A percentile compares a stretch with the other conserved stretches of the same genome.
These are phyloP conservation scores for Numida meleagris DNA, from an alignment of 2,113 vertebrate genomes.

Conservation along the genomic window DNA sequence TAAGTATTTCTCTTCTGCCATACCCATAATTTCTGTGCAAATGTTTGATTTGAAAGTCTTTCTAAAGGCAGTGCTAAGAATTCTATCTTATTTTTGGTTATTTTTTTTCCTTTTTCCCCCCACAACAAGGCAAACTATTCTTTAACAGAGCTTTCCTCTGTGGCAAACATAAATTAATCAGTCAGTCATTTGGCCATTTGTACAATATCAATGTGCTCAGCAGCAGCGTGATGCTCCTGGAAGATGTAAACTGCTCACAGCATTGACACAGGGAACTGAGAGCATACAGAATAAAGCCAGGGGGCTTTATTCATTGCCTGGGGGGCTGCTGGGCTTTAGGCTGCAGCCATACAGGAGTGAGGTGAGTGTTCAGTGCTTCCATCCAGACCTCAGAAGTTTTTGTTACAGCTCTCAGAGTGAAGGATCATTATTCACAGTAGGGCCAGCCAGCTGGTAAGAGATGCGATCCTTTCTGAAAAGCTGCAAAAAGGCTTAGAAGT, in stretches of 20 bases:
- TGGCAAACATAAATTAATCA: background rate
- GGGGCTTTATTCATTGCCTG: background rate
- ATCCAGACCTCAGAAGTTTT: conserved; percentile 16
- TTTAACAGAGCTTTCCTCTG: background rate
- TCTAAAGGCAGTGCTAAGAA: background rate
- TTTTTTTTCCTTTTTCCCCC: background rate
- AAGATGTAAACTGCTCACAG: conserved; percentile 32
- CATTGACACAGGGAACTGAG: background rate
- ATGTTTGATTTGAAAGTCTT: background rate
- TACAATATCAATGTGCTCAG: background rate
- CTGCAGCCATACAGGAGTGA: conserved; percentile 5
- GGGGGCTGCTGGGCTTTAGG: background rate
- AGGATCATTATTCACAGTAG: background rate
- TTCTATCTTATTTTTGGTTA: background rate
- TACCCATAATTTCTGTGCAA: background rate
- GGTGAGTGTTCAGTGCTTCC: conserved; percentile 19
- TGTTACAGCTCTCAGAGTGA: conserved; percentile 20
- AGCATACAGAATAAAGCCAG: conserved; percentile 2
- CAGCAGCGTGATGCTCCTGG: background rate
- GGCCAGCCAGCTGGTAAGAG: background rate
- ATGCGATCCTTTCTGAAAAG: conserved; percentile 29
- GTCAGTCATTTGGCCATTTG: conserved; percentile 15
- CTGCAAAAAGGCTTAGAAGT: background rate
- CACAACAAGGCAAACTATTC: background rate
- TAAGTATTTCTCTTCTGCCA: background rate